phyloP scores from a whole-genome alignment of 2,113 vertebrate genomes.

The Meleagris gallopavo region DNA sequence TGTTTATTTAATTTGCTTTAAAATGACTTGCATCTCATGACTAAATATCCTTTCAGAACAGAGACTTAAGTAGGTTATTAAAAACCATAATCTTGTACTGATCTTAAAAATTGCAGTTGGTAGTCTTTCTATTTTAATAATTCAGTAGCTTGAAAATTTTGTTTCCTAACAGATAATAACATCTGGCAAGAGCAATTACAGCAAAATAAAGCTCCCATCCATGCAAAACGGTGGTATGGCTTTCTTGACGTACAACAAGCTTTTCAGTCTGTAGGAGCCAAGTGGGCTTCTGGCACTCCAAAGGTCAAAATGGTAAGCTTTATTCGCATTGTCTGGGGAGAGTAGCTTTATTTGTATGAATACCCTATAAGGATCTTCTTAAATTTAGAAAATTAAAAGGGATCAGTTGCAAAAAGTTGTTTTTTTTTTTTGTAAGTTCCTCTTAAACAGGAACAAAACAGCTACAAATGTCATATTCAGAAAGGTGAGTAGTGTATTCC shows the following conservation, averaged over 20 bases:
- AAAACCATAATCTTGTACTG: background rate
- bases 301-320: constrained; percentile 76
- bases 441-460: background rate
- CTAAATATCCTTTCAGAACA: background rate
- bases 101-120: background rate
- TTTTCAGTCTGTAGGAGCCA: constrained; percentile 85
- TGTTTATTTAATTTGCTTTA: background rate
- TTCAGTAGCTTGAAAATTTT: background rate
- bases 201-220: constrained; percentile 79
- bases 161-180: constrained; percentile 77
- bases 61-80: background rate
- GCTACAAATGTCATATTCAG: background rate
- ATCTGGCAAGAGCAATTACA: constrained; percentile 80
- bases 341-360: background rate
- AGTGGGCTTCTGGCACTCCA: constrained; percentile 74
- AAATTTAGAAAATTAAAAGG: background rate
- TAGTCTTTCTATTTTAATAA: background rate
- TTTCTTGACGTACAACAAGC: constrained; percentile 88
- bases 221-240: constrained; percentile 89
- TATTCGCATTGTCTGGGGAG: background rate
- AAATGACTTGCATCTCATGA: background rate
- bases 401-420: background rate
- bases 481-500: background rate
- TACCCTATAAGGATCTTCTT: background rate
- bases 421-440: background rate